Conservation (phyloP, 1,140 invertebrate species). For the Aleiodes sp. region DNA sequence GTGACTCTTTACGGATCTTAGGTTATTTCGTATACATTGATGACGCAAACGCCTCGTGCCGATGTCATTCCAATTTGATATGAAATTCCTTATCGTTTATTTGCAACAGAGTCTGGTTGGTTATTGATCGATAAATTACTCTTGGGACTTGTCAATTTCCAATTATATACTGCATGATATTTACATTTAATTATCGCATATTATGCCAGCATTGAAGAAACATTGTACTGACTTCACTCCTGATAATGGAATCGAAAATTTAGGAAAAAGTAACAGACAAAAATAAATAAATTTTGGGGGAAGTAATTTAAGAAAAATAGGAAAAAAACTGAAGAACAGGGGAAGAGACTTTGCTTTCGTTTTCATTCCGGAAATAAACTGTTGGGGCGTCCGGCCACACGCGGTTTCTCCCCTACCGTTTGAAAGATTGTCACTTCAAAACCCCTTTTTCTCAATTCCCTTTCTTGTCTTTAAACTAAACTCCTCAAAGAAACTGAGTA, state of each 20-base stretch:
- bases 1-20: background rate
- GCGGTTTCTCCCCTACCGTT: background rate
- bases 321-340: background rate
- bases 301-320: background rate
- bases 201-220: too few relatives aligned
- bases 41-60: background rate
- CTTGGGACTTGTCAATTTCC: background rate
- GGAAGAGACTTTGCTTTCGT: background rate
- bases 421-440: background rate
- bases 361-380: slow-evolving; percentile 16
- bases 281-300: too few relatives aligned
- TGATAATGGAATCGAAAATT: too few relatives aligned
- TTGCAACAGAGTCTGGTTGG: background rate
- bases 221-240: too few relatives aligned
- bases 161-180: too few relatives aligned
- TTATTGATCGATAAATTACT: background rate
- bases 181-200: too few relatives aligned
- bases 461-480: background rate
- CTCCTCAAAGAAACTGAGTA: background rate
- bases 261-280: too few relatives aligned
- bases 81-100: background rate
- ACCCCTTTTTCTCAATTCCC: background rate
- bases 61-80: background rate
- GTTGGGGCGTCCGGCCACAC: background rate
- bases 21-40: background rate